Percentiles rank a stretch among this genome's conserved stretches.
phyloP scores from a whole-genome alignment of 2,888 invertebrate species.

The Eupithecia pulchellata region DNA sequence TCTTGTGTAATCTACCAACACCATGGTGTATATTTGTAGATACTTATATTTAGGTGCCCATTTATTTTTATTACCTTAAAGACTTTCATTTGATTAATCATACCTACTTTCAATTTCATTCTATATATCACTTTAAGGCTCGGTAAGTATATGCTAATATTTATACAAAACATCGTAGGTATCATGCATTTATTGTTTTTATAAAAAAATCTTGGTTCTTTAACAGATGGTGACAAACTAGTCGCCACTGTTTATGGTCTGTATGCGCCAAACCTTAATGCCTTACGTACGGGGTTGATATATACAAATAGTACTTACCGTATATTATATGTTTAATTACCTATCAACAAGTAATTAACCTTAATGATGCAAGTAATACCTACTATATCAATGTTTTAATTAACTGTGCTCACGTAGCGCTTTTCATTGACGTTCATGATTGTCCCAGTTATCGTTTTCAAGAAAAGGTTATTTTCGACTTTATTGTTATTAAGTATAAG shows the following conservation, averaged over 20 bases:
- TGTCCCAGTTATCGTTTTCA: neutral
- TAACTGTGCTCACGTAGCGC: constrained; percentile 18
- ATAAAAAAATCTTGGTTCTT: too few relatives aligned
- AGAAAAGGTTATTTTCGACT: constrained; percentile 15
- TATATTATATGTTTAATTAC: neutral
- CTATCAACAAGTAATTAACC: neutral
- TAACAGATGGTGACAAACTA: neutral
- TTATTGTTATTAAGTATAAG: neutral
- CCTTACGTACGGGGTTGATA: neutral
- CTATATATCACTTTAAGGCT: too few relatives aligned
- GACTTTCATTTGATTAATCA: too few relatives aligned
- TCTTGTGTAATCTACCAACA: constrained; percentile 5
- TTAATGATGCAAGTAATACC: constrained; percentile 14
- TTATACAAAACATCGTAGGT: too few relatives aligned
- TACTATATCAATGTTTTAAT: neutral
- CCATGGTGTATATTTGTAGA: neutral
- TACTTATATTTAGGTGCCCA: neutral
- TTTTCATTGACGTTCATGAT: constrained; percentile 31
- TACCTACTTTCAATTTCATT: too few relatives aligned
- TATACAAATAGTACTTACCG: neutral
- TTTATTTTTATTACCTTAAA: too few relatives aligned
- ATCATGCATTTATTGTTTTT: too few relatives aligned
- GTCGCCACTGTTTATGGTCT: neutral
- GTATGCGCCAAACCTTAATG: neutral
- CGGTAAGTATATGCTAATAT: too few relatives aligned